Base-by-base conservation (phyloP, 2,797 vertebrate genomes). In the Psittacula derbiana region DNA sequence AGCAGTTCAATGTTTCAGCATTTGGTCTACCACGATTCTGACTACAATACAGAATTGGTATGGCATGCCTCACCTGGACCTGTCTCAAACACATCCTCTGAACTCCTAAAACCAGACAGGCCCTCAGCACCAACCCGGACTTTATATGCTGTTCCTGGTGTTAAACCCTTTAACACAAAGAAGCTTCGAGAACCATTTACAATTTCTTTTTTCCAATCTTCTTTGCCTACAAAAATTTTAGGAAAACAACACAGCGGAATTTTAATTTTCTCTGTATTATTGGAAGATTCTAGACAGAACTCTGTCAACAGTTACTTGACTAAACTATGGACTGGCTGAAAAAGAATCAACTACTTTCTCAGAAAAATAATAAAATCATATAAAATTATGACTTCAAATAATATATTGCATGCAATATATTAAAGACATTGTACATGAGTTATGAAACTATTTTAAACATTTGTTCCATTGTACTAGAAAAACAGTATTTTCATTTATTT, bases 101-200 rank as follows among this genome's bases (percentile, higher is more conserved):
- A 99, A 98, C 97, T 98, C 98, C 97, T 98, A 98, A 98, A 98
- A 98, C 98, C 98, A 94, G 98, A 98, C 97, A 98, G 97, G 97
- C 98, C 98, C 97, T 98, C 98, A 97, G 99, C 98, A 98, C 98
- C 98, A 98, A 99, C 98, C 82, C 98, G 98, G 97, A 99, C 99
- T 98, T 98, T 99, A 99, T 99, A 99, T 97, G 98, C 97, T 96
- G 98, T 98, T 98, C 98, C 99, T 96, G 98, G 98, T 97, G 99
- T 99, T 98, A 99, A 98, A 97, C 98, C 98, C 97, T 98, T 99
- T 98, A 99, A 99, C 97, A 98, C 96, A 98, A 98, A 97, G 98
- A 98, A 97, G 97, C 94, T 98, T 98, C 98, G 98, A 98, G 99
- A 99, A 98, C 98, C 98, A 98, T 99, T 99, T 98, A 99, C 98